These are phyloP conservation scores for Leucophenga maculata DNA, from an alignment of 2,888 invertebrate genomes.

Conservation along the genomic window DNA sequence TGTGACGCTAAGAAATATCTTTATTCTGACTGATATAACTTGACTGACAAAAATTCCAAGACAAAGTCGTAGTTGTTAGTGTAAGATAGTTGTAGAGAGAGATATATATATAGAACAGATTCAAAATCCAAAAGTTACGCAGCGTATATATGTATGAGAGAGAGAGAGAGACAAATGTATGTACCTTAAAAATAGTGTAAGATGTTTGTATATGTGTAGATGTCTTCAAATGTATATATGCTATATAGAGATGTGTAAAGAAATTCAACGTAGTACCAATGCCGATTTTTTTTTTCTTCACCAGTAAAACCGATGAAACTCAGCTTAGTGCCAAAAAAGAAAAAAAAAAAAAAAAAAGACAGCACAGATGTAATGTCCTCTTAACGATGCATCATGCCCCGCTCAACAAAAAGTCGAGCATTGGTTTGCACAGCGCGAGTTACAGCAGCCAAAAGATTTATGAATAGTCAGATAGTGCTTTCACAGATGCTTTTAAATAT, in stretches of 20 bases:
- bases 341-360: slow-evolving; percentile 23
- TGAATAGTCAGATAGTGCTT: slow-evolving; percentile 2
- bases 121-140: no score
- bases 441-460: slow-evolving; percentile 11
- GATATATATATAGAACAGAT: slow-evolving; percentile 25
- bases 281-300: slow-evolving; percentile 3
- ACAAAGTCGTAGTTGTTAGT: slow-evolving; percentile 42
- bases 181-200: not conserved
- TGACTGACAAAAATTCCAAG: slow-evolving; percentile 51
- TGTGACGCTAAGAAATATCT: not conserved
- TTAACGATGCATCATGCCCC: not conserved
- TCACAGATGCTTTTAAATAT: slow-evolving; percentile 54
- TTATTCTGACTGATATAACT: slow-evolving; percentile 36
- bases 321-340: slow-evolving; percentile 10
- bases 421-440: not conserved
- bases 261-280: not conserved
- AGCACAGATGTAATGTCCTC: not conserved
- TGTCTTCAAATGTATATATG: slow-evolving; percentile 13
- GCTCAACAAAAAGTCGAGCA: no score
- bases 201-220: slow-evolving; percentile 23
- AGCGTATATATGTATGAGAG: slow-evolving; percentile 2
- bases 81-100: slow-evolving; percentile 18
- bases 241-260: slow-evolving; percentile 1
- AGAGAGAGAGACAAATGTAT: no score
- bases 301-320: slow-evolving; percentile 17